These are phyloP conservation scores for Oscheius sp. DNA, from an alignment of 2,888 invertebrate species.

Conservation along the genomic window DNA sequence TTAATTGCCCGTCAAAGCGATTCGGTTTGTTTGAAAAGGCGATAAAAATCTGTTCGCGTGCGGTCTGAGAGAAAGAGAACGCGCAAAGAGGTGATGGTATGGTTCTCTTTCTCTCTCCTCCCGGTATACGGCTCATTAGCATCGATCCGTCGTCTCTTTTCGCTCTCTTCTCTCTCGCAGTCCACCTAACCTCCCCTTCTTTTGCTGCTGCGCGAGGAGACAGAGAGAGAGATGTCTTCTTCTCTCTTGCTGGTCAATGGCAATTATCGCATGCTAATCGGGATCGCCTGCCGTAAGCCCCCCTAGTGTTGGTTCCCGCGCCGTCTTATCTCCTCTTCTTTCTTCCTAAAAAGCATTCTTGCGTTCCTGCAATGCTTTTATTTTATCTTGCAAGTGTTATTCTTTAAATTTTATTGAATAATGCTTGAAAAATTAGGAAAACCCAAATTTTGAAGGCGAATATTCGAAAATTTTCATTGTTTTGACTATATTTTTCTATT, in stretches of 20 bases:
- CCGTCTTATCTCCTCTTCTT: conserved; percentile 17
- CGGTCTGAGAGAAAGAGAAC: background rate
- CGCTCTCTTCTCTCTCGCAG: background rate
- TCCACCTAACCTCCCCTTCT: conserved; percentile 1
- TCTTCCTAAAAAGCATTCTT: background rate
- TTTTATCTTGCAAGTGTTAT: background rate
- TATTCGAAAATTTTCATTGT: no score
- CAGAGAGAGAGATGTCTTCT: conserved; percentile 1
- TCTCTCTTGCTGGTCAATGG: conserved; percentile 26
- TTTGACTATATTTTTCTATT: no score
- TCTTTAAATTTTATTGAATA: background rate
- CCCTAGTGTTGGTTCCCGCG: conserved; percentile 22
- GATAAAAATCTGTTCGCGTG: conserved; percentile 32
- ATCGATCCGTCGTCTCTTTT: conserved; percentile 19
- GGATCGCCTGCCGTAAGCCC: conserved; percentile 34
- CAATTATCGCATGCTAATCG: conserved; percentile 37
- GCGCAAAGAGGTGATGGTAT: no score
- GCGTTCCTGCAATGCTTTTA: background rate
- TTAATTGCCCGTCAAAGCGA: conserved; percentile 27
- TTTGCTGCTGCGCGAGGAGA: background rate
- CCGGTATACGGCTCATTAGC: conserved; percentile 31
- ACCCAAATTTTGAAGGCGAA: no score
- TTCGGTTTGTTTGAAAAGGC: conserved; percentile 28
- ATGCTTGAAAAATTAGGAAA: background rate
- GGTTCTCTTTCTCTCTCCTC: no score